These are phyloP conservation scores for Smutsia gigantea DNA, from an alignment of 2,797 vertebrate genomes.

Conservation along the genomic window DNA sequence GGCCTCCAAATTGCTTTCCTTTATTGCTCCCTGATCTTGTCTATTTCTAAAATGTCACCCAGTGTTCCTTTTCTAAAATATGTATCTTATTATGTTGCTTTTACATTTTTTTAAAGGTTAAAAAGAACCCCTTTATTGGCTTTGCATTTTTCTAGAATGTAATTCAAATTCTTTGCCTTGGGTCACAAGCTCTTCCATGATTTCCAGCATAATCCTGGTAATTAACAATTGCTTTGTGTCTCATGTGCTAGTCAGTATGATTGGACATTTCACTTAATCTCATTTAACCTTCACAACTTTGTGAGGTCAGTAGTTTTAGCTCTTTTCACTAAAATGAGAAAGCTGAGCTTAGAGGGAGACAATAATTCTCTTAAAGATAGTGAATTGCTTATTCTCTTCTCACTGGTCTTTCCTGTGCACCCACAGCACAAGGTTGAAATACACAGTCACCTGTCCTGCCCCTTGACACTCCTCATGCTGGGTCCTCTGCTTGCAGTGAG, in stretches of 20 bases:
- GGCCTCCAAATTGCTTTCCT: neutral
- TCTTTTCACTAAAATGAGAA: neutral
- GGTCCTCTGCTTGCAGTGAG: neutral
- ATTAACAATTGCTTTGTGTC: neutral
- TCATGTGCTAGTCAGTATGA: neutral
- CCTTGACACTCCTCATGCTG: neutral
- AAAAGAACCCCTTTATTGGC: neutral
- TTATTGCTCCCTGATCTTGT: neutral
- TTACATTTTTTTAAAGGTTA: neutral
- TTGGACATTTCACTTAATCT: neutral
- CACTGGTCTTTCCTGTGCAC: neutral
- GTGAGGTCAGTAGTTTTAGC: neutral
- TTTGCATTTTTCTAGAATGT: neutral
- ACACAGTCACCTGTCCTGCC: neutral
- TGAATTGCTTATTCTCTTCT: neutral
- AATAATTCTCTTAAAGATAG: neutral
- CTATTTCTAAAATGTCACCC: neutral
- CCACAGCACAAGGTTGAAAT: neutral
- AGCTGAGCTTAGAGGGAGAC: neutral
- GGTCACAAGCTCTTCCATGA: neutral
- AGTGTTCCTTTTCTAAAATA: neutral
- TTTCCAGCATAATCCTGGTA: neutral
- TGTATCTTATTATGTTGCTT: neutral
- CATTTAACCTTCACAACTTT: neutral
- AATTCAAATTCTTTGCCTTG: slow-evolving; percentile 35